Evolutionary conservation across 2,888 invertebrate genomes (phyloP).

Genomic region (Pseudanteris insignis): DNA sequence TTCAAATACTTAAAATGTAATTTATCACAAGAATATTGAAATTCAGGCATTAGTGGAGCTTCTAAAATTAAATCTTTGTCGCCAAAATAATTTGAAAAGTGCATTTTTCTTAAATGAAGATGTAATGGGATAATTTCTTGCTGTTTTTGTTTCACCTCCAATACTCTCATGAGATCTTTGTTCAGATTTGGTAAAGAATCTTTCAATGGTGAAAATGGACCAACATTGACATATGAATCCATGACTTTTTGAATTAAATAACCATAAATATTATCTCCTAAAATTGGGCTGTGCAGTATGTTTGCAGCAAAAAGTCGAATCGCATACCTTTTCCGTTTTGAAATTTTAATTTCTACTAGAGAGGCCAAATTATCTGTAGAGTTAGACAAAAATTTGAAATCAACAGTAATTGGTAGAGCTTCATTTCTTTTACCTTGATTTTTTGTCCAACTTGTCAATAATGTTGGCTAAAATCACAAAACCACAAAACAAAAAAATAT

Average conservation of each 20-base stretch:
- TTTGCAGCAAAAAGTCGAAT: constrained; percentile 62
- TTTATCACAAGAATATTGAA: constrained; percentile 60
- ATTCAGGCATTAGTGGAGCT: constrained; percentile 57
- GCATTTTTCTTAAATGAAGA: constrained; percentile 55
- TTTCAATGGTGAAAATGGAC: constrained; percentile 54
- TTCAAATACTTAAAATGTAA: constrained; percentile 50
- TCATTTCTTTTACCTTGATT: constrained; percentile 42
- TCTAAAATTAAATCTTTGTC: constrained; percentile 51
- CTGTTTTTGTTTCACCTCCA: constrained; percentile 45
- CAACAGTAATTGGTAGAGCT: constrained; percentile 49
- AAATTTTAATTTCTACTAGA: constrained; percentile 57
- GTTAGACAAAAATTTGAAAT: constrained; percentile 52
- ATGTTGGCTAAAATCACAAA: not conserved
- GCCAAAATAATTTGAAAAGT: constrained; percentile 48
- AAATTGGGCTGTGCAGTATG: constrained; percentile 58
- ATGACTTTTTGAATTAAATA: constrained; percentile 57
- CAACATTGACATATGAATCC: constrained; percentile 55
- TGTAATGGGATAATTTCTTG: constrained; percentile 60
- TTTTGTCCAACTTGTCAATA: constrained; percentile 39
- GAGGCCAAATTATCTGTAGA: constrained; percentile 52
- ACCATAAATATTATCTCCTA: constrained; percentile 64
- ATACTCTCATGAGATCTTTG: constrained; percentile 47
- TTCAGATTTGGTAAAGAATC: constrained; percentile 46
- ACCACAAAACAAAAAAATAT: no score
- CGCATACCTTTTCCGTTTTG: constrained; percentile 57